These are phyloP conservation scores for Diadegma fenestrale DNA, from an alignment of 2,888 invertebrate species.

Conservation along the genomic window DNA sequence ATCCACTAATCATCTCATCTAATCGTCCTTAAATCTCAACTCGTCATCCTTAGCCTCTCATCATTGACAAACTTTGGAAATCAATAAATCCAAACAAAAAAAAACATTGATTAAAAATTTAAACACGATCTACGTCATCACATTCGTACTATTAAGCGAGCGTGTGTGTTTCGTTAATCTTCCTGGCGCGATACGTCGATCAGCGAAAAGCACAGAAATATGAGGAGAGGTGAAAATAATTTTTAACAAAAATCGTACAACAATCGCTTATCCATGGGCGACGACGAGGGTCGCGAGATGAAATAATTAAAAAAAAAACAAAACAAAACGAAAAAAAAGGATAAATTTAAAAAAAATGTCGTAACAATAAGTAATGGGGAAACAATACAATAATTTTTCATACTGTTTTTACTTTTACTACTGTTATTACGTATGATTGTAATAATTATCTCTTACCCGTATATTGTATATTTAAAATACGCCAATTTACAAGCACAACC, in stretches of 20 bases:
- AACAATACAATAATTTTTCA: slow-evolving; percentile 84
- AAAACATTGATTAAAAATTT: slow-evolving; percentile 21
- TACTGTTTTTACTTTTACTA: slow-evolving; percentile 84
- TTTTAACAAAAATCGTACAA: slow-evolving; percentile 31
- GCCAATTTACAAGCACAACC: slow-evolving; percentile 59
- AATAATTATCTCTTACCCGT: slow-evolving; percentile 78
- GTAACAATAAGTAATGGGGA: slow-evolving; percentile 81
- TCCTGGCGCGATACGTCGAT: slow-evolving; percentile 51
- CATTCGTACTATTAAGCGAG: slow-evolving; percentile 61
- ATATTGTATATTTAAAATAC: slow-evolving; percentile 71
- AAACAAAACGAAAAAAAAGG: not conserved
- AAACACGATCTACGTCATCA: slow-evolving; percentile 43
- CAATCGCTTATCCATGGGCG: slow-evolving; percentile 66
- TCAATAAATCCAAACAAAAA: not conserved
- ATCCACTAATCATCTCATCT: slow-evolving; percentile 48
- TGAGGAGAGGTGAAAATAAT: slow-evolving; percentile 13
- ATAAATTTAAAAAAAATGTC: slow-evolving; percentile 47
- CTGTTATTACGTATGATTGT: slow-evolving; percentile 80
- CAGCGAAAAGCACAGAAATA: slow-evolving; percentile 42
- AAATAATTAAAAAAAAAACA: slow-evolving; percentile 34
- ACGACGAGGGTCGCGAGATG: slow-evolving; percentile 59
- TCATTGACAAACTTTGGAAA: slow-evolving; percentile 27
- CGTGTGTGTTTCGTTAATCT: slow-evolving; percentile 55
- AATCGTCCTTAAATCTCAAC: slow-evolving; percentile 53
- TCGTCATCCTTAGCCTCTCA: slow-evolving; percentile 55